Conservation (phyloP, 2,113 vertebrate species). For the Diadophis punctatus region DNA sequence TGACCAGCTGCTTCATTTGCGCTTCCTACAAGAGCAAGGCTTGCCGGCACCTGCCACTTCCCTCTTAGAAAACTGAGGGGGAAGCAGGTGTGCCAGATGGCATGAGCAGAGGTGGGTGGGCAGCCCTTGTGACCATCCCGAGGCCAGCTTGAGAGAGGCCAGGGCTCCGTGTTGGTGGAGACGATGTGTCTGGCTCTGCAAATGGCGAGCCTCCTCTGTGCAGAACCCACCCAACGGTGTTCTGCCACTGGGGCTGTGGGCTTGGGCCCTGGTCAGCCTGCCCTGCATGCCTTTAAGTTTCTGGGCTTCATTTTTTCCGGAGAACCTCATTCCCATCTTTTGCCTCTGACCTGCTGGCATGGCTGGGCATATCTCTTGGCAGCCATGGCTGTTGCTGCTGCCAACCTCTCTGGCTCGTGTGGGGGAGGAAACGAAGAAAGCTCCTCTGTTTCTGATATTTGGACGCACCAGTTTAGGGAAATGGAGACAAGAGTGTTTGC, state of each 20-base stretch:
- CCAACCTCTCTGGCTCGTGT: constrained; percentile 37
- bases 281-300: background rate
- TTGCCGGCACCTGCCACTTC: background rate
- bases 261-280: background rate
- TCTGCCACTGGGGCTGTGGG: background rate
- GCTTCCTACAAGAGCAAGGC: background rate
- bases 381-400: constrained; percentile 4
- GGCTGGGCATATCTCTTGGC: constrained; percentile 1
- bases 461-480: constrained; percentile 54
- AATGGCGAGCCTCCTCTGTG: background rate
- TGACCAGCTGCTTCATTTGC: background rate
- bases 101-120: background rate
- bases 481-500: constrained; percentile 54
- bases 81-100: background rate
- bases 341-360: background rate
- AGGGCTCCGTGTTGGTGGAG: too few species aligned
- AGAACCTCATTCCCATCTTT: background rate
- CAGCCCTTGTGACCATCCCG: too few species aligned
- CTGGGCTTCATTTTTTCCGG: background rate
- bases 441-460: constrained; percentile 55
- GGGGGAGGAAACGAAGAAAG: constrained; percentile 57
- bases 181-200: background rate
- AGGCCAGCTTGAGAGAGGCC: background rate
- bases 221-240: background rate
- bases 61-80: background rate